Conservation (phyloP, 2,888 invertebrate species). For the Zonitis immaculata region DNA sequence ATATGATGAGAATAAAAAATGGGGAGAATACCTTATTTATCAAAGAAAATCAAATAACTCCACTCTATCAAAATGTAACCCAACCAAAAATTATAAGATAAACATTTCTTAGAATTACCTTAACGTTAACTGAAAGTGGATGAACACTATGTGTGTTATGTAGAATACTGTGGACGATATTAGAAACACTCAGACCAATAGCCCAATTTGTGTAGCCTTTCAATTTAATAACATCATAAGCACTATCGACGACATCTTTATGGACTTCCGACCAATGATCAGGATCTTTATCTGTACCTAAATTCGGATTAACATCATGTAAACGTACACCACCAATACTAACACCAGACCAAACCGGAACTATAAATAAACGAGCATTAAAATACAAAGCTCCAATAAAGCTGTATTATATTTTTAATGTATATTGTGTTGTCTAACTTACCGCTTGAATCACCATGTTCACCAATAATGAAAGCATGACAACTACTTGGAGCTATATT, state of each 20-base stretch:
- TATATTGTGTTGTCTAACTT: slow-evolving; percentile 11
- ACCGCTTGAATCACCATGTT: slow-evolving; percentile 73
- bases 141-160: slow-evolving; percentile 71
- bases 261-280: slow-evolving; percentile 79
- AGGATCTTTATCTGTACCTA: slow-evolving; percentile 67
- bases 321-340: slow-evolving; percentile 86
- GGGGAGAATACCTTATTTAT: too few relatives aligned
- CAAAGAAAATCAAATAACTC: too few relatives aligned
- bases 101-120: slow-evolving; percentile 58
- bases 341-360: slow-evolving; percentile 91
- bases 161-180: slow-evolving; percentile 66
- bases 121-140: slow-evolving; percentile 72
- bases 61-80: too few relatives aligned
- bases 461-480: slow-evolving; percentile 92
- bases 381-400: background rate
- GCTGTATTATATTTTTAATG: background rate
- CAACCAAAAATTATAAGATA: too few relatives aligned
- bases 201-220: slow-evolving; percentile 93
- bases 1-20: too few relatives aligned
- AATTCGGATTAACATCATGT: slow-evolving; percentile 67
- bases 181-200: slow-evolving; percentile 73
- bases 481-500: slow-evolving; percentile 78
- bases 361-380: slow-evolving; percentile 46
- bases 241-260: slow-evolving; percentile 76
- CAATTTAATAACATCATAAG: slow-evolving; percentile 80